Evolutionary conservation across 1,140 invertebrate species (phyloP).

Genomic region (Galleria mellonella): DNA sequence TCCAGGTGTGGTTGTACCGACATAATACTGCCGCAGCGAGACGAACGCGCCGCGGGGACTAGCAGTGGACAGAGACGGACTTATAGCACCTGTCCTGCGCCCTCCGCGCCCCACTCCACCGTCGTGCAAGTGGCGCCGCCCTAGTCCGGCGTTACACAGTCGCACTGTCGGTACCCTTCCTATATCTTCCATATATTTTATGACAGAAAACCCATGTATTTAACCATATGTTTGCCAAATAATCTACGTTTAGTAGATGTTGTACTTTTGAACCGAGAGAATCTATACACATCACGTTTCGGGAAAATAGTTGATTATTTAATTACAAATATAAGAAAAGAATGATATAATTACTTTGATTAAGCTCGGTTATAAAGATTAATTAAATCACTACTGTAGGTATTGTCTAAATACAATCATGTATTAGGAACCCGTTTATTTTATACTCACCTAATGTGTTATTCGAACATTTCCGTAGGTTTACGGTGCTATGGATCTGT

Average conservation of each 20-base stretch:
- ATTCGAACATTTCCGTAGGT: slow-evolving; percentile 12
- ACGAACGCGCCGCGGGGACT: slow-evolving; percentile 77
- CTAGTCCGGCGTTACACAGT: too few relatives aligned
- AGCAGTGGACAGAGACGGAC: slow-evolving; percentile 75
- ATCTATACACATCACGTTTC: neutral
- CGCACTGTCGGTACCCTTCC: slow-evolving; percentile 7
- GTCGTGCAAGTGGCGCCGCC: too few relatives aligned
- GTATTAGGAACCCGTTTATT: neutral
- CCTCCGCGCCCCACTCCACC: neutral
- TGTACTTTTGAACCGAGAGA: neutral
- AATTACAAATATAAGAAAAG: too few relatives aligned
- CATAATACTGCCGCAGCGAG: slow-evolving; percentile 77
- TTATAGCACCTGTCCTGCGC: slow-evolving; percentile 60
- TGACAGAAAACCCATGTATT: slow-evolving; percentile 9
- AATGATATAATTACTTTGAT: too few relatives aligned
- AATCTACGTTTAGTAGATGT: too few relatives aligned
- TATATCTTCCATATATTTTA: slow-evolving; percentile 19
- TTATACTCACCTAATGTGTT: slow-evolving; percentile 1
- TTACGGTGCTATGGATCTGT: slow-evolving; percentile 34
- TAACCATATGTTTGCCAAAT: neutral
- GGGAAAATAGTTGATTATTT: too few relatives aligned
- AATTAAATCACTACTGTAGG: too few relatives aligned
- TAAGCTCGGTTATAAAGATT: too few relatives aligned
- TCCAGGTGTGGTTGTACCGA: slow-evolving; percentile 78
- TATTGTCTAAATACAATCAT: too few relatives aligned